Evolutionary conservation across 2,797 vertebrate genomes (phyloP), one percentile per base, ranked within the genome.

Genomic region (Crocidura indochinensis): DNA sequence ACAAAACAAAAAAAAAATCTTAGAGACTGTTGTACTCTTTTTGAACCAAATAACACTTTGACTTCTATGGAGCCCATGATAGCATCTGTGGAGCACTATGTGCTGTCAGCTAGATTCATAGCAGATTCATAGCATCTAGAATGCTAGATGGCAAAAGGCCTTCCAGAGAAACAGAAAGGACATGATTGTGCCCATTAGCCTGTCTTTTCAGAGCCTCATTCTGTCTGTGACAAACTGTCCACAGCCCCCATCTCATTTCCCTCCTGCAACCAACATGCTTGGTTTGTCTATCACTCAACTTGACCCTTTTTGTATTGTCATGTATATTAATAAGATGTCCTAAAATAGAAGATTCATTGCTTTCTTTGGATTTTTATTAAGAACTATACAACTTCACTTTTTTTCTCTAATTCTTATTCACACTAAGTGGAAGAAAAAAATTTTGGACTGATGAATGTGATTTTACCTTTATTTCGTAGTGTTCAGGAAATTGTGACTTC

Each of bases 21-120:
- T 90, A 11, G 11, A 56, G 53, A 2, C 53, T 56, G 19, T 56
- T 56, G 19, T 56, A 56, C 11, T 46, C 87, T 94, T 88, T 91
- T 26, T 74, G 75, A 95, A 89, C 81, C 94, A 84, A 82, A 64
- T 96, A 75, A 95, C 97, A 96, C 96, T 97, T 96, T 96, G 94
- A 96, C 95, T 96, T 95, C 84, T 1, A 0, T 91, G 92, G 94
- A 94, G 51, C 69, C 69, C 67, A 84, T 12, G 87, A 53, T 20
- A 22, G 51, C 75, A 31, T 3, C 82, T 46, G 22, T 20, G 26
- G 46, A 51, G 46, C 31, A 64, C 26, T 47, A 2, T 15, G 60
- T 62, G 14, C 10, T 76, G 71, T 15, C 31, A 49, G 73, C 27
- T 47, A 72, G 80, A 87, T 76, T 91, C 85, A 8, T 51, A 72